A percentile compares a stretch with the other conserved stretches of the same genome.
Evolutionary conservation across 2,113 vertebrate species (phyloP).

Genomic region (Melanostigma gelatinosum): DNA sequence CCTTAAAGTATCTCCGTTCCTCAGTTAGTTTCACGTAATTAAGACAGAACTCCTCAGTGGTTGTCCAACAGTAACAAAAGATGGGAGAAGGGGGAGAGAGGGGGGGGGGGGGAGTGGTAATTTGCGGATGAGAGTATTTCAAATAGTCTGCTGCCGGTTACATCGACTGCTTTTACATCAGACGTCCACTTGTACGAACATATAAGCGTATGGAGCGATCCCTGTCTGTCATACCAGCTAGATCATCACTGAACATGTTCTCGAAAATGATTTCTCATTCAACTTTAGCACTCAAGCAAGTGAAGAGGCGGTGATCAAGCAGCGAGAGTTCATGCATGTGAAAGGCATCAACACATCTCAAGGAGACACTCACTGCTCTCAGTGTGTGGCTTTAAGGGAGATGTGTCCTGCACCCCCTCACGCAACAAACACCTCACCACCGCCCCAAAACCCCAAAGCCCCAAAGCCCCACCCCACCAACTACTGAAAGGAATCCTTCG

Average conservation of each 20-base stretch:
- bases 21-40: constrained; percentile 58
- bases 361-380: constrained; percentile 57
- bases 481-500: constrained; percentile 45
- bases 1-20: constrained; percentile 24
- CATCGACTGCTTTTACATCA: background rate
- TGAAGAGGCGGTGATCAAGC: background rate
- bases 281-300: background rate
- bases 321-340: constrained; percentile 1
- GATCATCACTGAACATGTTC: background rate
- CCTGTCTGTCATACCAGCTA: too few relatives aligned
- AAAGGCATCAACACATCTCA: constrained; percentile 27
- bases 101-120: background rate
- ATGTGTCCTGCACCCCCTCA: constrained; percentile 11
- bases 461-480: constrained; percentile 11
- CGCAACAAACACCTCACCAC: constrained; percentile 18
- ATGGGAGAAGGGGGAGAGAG: background rate
- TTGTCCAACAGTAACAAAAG: constrained; percentile 35
- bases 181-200: background rate
- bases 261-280: too few relatives aligned
- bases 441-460: background rate
- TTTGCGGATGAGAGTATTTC: too few relatives aligned
- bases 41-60: constrained; percentile 22
- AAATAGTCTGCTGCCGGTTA: too few relatives aligned
- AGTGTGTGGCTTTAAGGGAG: constrained; percentile 37
- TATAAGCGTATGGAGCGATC: too few relatives aligned